Evolutionary conservation across 2,888 invertebrate species (phyloP).

Genomic region (Drosophila yooni): DNA sequence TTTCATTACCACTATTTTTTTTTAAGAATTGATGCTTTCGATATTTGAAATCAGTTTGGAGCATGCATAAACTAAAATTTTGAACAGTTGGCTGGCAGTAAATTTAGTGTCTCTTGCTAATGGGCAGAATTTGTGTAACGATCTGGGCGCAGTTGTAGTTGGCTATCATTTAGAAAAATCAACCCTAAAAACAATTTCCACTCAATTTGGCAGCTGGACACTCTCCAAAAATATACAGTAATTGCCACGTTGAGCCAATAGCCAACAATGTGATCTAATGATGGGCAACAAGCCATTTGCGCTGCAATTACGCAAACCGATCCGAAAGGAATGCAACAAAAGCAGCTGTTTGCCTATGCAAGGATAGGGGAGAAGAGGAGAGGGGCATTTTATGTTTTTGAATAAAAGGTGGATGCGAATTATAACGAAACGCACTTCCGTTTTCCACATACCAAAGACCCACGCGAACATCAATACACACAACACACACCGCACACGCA

Average conservation of each 20-base stretch:
- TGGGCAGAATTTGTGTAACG: constrained; percentile 17
- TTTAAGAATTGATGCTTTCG: background rate
- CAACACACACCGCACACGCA: constrained; percentile 31
- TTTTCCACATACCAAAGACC: constrained; percentile 71
- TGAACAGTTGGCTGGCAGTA: constrained; percentile 20
- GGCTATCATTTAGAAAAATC: constrained; percentile 22
- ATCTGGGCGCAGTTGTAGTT: constrained; percentile 3
- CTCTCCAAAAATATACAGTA: constrained; percentile 43
- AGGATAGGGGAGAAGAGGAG: background rate
- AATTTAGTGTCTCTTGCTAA: constrained; percentile 18
- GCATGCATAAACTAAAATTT: background rate
- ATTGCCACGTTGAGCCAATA: constrained; percentile 49
- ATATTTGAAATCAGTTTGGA: background rate
- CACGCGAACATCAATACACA: constrained; percentile 51
- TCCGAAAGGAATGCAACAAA: constrained; percentile 28
- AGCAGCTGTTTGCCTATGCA: constrained; percentile 49
- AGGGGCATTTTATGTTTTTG: background rate
- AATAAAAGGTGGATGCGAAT: constrained; percentile 54
- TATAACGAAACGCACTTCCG: constrained; percentile 71
- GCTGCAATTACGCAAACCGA: constrained; percentile 67
- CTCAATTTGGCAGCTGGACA: constrained; percentile 73
- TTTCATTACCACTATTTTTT: background rate
- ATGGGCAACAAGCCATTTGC: constrained; percentile 66
- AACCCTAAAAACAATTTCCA: constrained; percentile 56
- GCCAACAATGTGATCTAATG: constrained; percentile 60